Conservation (phyloP, 2,797 vertebrate species). For the Sebastes matsubarae region DNA sequence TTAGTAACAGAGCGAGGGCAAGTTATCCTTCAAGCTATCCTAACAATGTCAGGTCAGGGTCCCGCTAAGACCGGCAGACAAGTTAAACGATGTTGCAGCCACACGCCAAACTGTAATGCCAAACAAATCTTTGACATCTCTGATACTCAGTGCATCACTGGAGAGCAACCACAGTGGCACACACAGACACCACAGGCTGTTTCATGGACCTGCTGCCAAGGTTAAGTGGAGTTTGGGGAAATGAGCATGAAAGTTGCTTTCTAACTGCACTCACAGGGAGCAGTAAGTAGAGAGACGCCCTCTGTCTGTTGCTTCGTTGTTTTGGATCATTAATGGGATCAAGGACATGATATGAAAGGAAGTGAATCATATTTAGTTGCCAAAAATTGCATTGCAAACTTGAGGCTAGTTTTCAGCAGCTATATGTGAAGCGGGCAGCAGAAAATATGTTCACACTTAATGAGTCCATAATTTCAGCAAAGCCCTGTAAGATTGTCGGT, state of each 20-base stretch:
- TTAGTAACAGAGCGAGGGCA: not conserved
- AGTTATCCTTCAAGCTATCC: not conserved
- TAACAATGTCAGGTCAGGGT: not conserved
- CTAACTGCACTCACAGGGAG: not conserved
- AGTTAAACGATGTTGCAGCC: slow-evolving; percentile 4
- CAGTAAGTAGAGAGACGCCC: not conserved
- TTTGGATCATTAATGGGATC: slow-evolving; percentile 37
- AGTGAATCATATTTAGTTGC: not conserved
- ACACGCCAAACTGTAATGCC: not conserved
- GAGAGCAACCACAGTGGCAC: not conserved
- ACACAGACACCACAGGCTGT: not conserved
- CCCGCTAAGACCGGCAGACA: not conserved
- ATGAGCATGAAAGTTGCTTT: slow-evolving; percentile 8
- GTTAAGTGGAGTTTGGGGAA: slow-evolving; percentile 11
- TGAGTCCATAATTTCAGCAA: slow-evolving; percentile 1
- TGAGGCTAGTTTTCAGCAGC: not conserved
- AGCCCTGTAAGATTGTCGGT: not conserved
- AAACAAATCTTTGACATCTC: slow-evolving; percentile 13
- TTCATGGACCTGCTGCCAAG: slow-evolving; percentile 10
- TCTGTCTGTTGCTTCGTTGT: not conserved
- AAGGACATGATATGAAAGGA: not conserved
- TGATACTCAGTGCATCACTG: not conserved
- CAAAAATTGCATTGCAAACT: slow-evolving; percentile 11
- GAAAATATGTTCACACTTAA: not conserved
- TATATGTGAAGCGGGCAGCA: not conserved